Evolutionary conservation across 2,797 vertebrate species (phyloP).

Genomic region (Dallia pectoralis): DNA sequence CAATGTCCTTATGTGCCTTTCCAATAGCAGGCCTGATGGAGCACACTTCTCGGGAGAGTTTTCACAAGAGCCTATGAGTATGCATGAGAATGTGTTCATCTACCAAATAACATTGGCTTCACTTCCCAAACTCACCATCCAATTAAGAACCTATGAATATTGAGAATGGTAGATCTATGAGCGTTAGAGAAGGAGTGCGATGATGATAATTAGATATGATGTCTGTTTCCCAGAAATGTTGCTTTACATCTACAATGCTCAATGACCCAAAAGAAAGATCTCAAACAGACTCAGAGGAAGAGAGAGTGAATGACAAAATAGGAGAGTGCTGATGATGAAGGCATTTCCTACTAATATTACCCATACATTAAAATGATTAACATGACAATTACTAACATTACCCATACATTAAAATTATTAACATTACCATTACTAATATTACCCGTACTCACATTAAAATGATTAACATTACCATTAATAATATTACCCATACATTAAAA

Average conservation of each 20-base stretch:
- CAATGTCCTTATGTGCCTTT: background rate
- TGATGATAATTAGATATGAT: background rate
- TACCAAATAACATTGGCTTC: background rate
- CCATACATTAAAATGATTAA: no score
- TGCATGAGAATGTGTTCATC: slow-evolving; percentile 4
- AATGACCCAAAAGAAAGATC: background rate
- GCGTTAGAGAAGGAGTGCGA: background rate
- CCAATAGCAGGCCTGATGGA: slow-evolving; percentile 18
- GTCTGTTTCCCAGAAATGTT: background rate
- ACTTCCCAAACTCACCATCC: background rate
- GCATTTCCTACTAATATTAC: no score
- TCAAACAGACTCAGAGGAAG: background rate
- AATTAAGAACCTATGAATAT: background rate
- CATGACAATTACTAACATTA: no score
- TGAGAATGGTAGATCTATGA: background rate
- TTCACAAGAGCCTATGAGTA: slow-evolving; percentile 44
- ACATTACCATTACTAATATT: no score
- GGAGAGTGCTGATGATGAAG: background rate
- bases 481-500: no score
- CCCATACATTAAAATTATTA: no score
- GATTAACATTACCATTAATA: no score
- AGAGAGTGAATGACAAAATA: background rate
- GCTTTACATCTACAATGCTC: background rate
- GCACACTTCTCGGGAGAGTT: slow-evolving; percentile 51
- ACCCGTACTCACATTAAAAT: no score